phyloP scores from a whole-genome alignment of 2,888 invertebrate genomes.

The Phortica okadai region DNA sequence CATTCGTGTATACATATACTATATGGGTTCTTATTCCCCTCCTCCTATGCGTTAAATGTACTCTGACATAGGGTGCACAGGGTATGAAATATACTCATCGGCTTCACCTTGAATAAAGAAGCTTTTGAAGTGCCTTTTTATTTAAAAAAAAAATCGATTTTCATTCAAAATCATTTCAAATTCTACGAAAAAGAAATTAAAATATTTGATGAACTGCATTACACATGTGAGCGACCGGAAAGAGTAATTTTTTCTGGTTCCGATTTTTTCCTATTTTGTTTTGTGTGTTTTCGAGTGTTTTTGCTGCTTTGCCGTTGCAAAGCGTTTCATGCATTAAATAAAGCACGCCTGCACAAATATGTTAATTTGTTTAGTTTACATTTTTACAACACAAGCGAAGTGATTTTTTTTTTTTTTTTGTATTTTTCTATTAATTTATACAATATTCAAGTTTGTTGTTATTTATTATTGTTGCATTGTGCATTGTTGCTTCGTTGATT shows the following conservation, averaged over 20 bases:
- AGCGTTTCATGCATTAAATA: background rate
- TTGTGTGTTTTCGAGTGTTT: background rate
- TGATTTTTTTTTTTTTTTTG: background rate
- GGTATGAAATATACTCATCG: too few relatives aligned
- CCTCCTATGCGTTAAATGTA: too few relatives aligned
- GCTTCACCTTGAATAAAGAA: too few relatives aligned
- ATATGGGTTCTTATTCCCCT: too few relatives aligned
- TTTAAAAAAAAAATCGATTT: too few relatives aligned
- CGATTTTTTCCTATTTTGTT: background rate
- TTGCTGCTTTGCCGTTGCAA: background rate
- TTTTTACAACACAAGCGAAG: background rate
- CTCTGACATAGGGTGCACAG: too few relatives aligned
- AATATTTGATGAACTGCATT: background rate
- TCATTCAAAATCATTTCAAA: background rate
- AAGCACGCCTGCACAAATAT: background rate
- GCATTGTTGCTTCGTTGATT: conserved; percentile 6
- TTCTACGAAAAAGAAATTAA: background rate
- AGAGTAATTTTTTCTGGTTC: background rate
- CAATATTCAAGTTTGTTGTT: background rate
- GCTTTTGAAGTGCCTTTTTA: too few relatives aligned
- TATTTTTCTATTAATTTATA: conserved; percentile 26
- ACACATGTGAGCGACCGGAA: background rate
- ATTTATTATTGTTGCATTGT: conserved; percentile 23
- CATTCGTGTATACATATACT: too few relatives aligned
- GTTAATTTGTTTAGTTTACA: background rate